Percentiles rank a stretch among this genome's conserved stretches.
These are phyloP conservation scores for Pedetes capensis DNA, from an alignment of 2,113 vertebrate genomes.

Conservation along the genomic window DNA sequence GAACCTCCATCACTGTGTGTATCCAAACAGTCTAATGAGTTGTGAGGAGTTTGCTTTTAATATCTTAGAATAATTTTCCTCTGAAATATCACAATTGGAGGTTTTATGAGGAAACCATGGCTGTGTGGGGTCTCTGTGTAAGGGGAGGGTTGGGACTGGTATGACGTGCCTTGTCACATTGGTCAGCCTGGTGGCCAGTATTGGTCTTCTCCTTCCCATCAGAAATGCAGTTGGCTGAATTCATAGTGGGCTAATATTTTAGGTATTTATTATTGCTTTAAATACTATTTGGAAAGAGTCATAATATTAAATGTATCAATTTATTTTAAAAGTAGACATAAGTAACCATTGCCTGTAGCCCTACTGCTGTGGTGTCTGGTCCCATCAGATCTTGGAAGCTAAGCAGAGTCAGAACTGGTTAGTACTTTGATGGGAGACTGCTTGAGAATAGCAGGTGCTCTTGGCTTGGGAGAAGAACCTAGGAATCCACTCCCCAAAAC, in stretches of 20 bases:
- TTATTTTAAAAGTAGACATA: not conserved
- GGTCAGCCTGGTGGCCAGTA: not conserved
- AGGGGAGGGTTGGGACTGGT: not conserved
- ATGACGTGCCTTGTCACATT: not conserved
- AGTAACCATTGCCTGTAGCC: too few relatives aligned
- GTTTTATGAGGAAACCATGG: too few relatives aligned
- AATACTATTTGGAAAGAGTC: not conserved
- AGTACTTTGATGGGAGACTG: too few relatives aligned
- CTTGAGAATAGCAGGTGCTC: too few relatives aligned
- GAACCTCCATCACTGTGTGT: not conserved
- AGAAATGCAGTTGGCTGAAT: not conserved
- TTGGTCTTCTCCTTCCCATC: not conserved
- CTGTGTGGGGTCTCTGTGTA: not conserved
- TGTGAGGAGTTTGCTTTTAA: constrained; percentile 31
- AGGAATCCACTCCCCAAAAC: too few relatives aligned
- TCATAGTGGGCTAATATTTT: not conserved
- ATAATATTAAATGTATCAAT: not conserved
- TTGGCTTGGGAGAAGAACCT: too few relatives aligned
- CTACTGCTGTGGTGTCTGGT: too few relatives aligned
- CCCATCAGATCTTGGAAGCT: too few relatives aligned
- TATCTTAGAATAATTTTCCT: not conserved
- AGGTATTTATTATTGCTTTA: not conserved
- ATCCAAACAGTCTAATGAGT: not conserved
- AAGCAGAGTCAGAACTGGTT: too few relatives aligned
- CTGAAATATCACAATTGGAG: constrained; percentile 37